Percentiles rank a stretch among this genome's conserved stretches.
Conservation (phyloP, 2,888 invertebrate genomes). For the Stenurella melanura region DNA sequence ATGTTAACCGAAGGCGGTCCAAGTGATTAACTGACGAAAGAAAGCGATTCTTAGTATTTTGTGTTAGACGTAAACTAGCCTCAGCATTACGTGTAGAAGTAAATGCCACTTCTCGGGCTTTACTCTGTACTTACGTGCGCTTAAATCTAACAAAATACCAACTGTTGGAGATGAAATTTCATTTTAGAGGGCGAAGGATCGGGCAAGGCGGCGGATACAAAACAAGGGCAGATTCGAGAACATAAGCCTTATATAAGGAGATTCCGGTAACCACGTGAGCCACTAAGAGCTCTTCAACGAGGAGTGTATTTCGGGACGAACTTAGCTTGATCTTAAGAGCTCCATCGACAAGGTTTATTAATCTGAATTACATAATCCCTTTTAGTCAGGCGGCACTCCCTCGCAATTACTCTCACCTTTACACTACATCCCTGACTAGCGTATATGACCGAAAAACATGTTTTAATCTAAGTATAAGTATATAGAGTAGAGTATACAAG, state of each 20-base stretch:
- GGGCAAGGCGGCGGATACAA: background rate
- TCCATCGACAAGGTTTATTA: conserved; percentile 50
- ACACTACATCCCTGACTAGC: too few species aligned
- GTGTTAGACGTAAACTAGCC: too few species aligned
- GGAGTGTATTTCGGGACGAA: conserved; percentile 45
- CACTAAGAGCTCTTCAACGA: conserved; percentile 50
- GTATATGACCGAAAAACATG: too few species aligned
- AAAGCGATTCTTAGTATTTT: too few species aligned
- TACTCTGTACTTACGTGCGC: too few species aligned
- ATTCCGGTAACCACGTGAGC: conserved; percentile 53
- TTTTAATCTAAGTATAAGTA: too few species aligned
- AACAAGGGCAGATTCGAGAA: conserved; percentile 40
- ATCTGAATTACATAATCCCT: conserved; percentile 39
- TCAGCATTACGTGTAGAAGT: too few species aligned
- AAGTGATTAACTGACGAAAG: too few species aligned
- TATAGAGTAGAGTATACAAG: too few species aligned
- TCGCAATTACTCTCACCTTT: background rate
- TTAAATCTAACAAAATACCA: background rate
- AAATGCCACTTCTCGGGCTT: too few species aligned
- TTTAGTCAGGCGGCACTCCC: background rate
- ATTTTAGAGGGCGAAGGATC: background rate
- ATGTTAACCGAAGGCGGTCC: too few species aligned
- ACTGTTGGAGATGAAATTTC: background rate
- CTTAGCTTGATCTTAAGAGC: conserved; percentile 45
- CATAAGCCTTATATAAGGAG: conserved; percentile 53